Base-by-base conservation (phyloP, 1,140 invertebrate species). In the Pygmarrhopalites habei region DNA sequence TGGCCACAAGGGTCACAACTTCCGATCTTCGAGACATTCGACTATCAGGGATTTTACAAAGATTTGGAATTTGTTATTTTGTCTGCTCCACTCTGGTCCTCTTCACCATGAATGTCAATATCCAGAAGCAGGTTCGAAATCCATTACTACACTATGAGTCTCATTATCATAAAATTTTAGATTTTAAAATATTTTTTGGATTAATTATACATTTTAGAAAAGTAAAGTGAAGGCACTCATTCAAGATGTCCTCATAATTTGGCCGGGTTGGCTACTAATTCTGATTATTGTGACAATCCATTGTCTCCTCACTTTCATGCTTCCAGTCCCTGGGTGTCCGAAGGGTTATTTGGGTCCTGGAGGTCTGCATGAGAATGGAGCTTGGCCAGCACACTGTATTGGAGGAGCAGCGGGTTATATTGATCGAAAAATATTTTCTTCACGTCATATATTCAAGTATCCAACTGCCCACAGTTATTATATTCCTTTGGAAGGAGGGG, bases 321-420 rank as follows among this genome's bases (percentile, higher is more conserved):
- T 90, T 0, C 77, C 82, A 3, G 82, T 92, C 1, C 82, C 83
- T 0, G 83, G 82, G 5, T 95, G 92, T 78, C 88, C 88, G 2
- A 82, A 72, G 14, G 92, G 92, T 2, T 97, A 97, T 73, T 72
- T 94, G 15, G 92, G 93, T 1, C 92, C 93, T 1, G 93, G 92
- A 14, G 94, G 93, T 19, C 79, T 88, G 41, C 77, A 82, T 66
- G 32, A 58, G 17, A 30, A 58, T n/a, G 17, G 3, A 14, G 23
- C n/a, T 10, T 58, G 47, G 2, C 1, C 1, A 14, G 7, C 46
- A 0, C 17, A 19, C 4, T 64, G 62, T 29, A 60, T 64, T 35
- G 94, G 92, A 1, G 93, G 93, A 10, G 85, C 87, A 0, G 83
- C 91, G 0, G 89, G 89, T 4, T 92, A 87, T 74, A 84, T 96